Evolutionary conservation across 2,797 vertebrate species (phyloP), one percentile per base, ranked within the genome.

Genomic region (Botia kubotai): DNA sequence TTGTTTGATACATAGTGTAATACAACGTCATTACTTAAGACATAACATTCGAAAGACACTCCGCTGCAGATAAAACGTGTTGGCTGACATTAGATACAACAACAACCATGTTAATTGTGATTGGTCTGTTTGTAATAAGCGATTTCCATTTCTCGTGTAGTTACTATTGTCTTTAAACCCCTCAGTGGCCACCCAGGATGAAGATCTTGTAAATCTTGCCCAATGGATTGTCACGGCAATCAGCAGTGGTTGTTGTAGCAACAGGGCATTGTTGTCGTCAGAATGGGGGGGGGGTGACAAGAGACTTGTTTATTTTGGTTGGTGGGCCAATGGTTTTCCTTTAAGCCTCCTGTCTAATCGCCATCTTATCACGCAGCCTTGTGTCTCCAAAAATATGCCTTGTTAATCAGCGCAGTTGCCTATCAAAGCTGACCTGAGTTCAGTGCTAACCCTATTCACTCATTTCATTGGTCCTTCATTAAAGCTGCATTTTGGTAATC

Each of bases 221-320:
- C 12, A 7, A 19, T 46, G 5, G 71, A 26, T 81, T 73, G 62
- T 77, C 75, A 57, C 19, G 17, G 55, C 33, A 60, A 70, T 82
- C 19, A 74, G 77, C 58, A 43, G 75, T 75, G 67, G 83, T 71
- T 71, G 80, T 78, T 69, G 55, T 75, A 75, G 65, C 58, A 69
- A 17, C 55, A 46, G 33, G 17, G 43, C n/a, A 72, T 72, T 76
- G 58, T 73, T 53, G 39, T 29, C 17, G 16, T 72, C 1, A 0
- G 60, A 48, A 72, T 46, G 55, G 79, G n/a, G n/a, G n/a, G n/a
- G n/a, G n/a, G n/a, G n/a, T 81, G 86, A 84, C 85, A 87, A 86
- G 81, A 65, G 52, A 23, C 4, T 46, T 72, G 72, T 72, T 72
- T 65, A 26, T 72, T 75, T 81, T 63, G 68, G 76, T 52, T 83